These are phyloP conservation scores for Scleropages formosus DNA, from an alignment of 2,797 vertebrate species.

Conservation along the genomic window DNA sequence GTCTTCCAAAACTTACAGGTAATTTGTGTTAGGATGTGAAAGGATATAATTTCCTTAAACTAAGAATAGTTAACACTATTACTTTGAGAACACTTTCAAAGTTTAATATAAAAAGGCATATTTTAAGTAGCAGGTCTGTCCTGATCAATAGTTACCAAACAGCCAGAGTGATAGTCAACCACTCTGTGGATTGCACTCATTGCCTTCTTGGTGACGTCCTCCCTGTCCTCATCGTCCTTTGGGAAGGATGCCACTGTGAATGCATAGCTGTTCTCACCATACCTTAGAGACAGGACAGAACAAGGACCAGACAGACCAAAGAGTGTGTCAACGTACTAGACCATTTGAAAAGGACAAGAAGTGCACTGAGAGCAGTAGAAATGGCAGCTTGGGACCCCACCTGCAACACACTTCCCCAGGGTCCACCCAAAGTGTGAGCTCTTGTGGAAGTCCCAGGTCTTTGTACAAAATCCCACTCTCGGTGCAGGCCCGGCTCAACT, in stretches of 20 bases:
- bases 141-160: conserved; percentile 46
- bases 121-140: not conserved
- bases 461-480: conserved; percentile 62
- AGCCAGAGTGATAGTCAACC: conserved; percentile 74
- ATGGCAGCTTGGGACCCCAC: conserved; percentile 46
- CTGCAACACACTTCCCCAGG: conserved; percentile 73
- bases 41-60: too few relatives aligned
- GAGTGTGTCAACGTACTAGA: too few relatives aligned
- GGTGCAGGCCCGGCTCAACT: conserved; percentile 61
- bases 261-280: conserved; percentile 64
- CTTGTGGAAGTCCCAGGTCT: conserved; percentile 62
- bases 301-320: too few relatives aligned
- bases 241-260: conserved; percentile 72
- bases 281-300: conserved; percentile 46
- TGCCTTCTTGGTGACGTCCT: conserved; percentile 63
- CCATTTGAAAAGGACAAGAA: too few relatives aligned
- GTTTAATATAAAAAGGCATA: not conserved
- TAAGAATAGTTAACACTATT: too few relatives aligned
- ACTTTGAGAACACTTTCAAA: not conserved
- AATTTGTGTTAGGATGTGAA: too few relatives aligned
- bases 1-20: too few relatives aligned
- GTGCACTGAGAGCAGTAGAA: not conserved
- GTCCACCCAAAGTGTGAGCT: conserved; percentile 71
- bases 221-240: conserved; percentile 50
- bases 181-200: conserved; percentile 68